Evolutionary conservation across 2,797 vertebrate species (phyloP).

Genomic region (Taeniopygia guttata): DNA sequence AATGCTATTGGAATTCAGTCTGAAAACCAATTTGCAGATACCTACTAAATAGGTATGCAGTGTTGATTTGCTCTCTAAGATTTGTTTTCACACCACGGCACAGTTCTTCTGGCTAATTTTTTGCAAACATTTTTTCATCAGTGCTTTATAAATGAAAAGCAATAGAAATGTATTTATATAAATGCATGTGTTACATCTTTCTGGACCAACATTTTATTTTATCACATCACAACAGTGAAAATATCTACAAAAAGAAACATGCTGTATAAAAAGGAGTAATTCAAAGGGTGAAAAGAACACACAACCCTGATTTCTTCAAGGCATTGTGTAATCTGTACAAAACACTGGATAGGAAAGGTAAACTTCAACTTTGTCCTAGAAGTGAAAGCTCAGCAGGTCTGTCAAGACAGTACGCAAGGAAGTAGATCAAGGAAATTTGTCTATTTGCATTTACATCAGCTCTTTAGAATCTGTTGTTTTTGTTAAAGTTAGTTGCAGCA

Average conservation of each 20-base stretch:
- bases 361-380: neutral
- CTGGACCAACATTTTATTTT: neutral
- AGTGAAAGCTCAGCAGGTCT: conserved; percentile 12
- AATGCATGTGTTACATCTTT: neutral
- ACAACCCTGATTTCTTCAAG: neutral
- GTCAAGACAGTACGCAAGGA: neutral
- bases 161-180: neutral
- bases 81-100: neutral
- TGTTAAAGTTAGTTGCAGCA: neutral
- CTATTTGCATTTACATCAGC: neutral
- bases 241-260: neutral
- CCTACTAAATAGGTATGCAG: neutral
- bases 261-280: neutral
- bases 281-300: neutral
- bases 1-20: neutral
- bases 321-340: neutral
- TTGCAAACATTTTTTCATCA: neutral
- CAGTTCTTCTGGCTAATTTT: neutral
- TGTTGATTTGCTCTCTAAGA: neutral
- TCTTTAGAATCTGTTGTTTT: neutral
- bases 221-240: neutral
- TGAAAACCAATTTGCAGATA: neutral
- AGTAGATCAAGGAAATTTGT: neutral
- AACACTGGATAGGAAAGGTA: neutral
- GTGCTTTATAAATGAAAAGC: neutral